phyloP scores from a whole-genome alignment of 2,113 vertebrate genomes.

The Atrichornis clamosus region DNA sequence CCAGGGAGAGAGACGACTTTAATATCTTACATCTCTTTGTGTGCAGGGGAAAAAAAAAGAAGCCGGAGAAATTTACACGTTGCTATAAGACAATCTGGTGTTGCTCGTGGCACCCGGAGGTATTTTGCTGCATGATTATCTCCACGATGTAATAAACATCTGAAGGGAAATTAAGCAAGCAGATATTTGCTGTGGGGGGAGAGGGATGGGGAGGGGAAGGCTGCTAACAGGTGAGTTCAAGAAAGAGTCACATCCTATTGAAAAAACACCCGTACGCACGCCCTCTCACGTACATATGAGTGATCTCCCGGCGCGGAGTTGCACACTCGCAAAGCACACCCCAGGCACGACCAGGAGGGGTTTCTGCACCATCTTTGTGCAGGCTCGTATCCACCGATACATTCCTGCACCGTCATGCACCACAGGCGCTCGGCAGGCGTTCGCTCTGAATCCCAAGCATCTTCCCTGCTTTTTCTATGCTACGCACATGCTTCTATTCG shows the following conservation, averaged over 20 bases:
- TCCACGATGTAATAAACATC: conserved; percentile 52
- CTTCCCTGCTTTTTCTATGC: conserved; percentile 26
- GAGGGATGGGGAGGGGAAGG: neutral
- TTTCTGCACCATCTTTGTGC: conserved; percentile 49
- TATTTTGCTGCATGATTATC: conserved; percentile 52
- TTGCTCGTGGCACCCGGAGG: conserved; percentile 28
- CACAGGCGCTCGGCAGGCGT: neutral
- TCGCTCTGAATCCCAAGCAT: conserved; percentile 49
- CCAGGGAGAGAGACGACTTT: neutral
- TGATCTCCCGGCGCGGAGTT: neutral
- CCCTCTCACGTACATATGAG: neutral
- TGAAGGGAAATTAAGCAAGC: conserved; percentile 51
- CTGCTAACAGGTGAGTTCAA: conserved; percentile 64
- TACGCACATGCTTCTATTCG: neutral
- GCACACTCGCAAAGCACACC: neutral
- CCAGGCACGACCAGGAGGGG: neutral
- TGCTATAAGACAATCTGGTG: conserved; percentile 46
- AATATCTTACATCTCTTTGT: conserved; percentile 49
- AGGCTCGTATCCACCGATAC: neutral
- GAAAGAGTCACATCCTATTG: conserved; percentile 37
- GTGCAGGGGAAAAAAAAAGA: neutral
- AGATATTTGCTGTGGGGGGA: conserved; percentile 16
- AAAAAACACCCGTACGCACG: neutral
- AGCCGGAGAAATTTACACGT: conserved; percentile 1
- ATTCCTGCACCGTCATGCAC: conserved; percentile 59